Evolutionary conservation across 2,113 vertebrate genomes (phyloP), one percentile per base, ranked within the genome.

Genomic region (Antennarius striatus): DNA sequence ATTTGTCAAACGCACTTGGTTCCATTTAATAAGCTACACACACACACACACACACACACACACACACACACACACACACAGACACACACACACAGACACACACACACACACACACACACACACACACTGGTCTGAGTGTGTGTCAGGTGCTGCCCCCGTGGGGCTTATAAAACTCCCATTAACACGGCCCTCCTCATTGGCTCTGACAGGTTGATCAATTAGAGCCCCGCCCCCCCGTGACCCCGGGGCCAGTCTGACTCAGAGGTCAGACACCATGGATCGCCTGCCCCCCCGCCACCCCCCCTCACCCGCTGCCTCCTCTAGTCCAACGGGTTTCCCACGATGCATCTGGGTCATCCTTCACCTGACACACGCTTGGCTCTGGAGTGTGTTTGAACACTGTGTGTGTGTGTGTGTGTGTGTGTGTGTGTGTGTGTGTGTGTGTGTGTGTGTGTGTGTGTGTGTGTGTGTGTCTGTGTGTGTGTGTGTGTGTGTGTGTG

Each of bases 121-220:
- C 63, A 58, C 54, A 77, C 69, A 59, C 48, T 15, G 42, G 42
- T 46, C 55, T 56, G 47, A 52, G 71, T 89, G 86, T 86, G 90
- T 96, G 94, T 95, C 95, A 94, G 89, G 74, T 87, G 60, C 69
- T 90, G 67, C 87, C 93, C 95, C 94, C 93, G 86, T 84, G 90
- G 94, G 95, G 92, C 93, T 94, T 95, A 95, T 96, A 94, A 94
- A 98, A 95, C 92, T 95, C 93, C 94, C 94, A 96, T 98, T 96
- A 96, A 95, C 95, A 95, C 94, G 94, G 93, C 93, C 89, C 92
- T 95, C 92, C 94, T 96, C 94, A 95, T 95, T 93, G 94, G 91
- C 92, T 91, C 91, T 95, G 96, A 95, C 96, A 98, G 94, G 82
- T 92, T 96, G 95, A 98, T 96, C 95, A 95, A 98, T 96, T 96